These are phyloP conservation scores for Argopecten irradians DNA, from an alignment of 1,140 invertebrate genomes.

Conservation along the genomic window DNA sequence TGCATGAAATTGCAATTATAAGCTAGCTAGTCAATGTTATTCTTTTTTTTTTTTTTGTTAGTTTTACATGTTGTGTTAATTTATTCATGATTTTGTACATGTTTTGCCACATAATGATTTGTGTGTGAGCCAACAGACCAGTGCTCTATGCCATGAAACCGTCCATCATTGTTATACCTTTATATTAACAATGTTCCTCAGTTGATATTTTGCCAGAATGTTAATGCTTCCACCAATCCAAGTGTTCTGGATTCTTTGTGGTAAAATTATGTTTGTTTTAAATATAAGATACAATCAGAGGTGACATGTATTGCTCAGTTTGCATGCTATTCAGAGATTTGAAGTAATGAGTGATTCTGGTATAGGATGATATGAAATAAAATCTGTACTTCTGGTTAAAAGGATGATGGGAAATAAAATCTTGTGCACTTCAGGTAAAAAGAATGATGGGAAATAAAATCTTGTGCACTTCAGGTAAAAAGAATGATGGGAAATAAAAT, in stretches of 20 bases:
- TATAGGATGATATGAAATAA: neutral
- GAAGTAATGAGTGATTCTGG: neutral
- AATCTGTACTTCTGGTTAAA: neutral
- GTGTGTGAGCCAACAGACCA: neutral
- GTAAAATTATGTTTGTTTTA: neutral
- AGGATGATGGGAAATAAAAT: neutral
- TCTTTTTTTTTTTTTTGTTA: neutral
- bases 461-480: neutral
- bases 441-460: neutral
- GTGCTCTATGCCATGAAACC: neutral
- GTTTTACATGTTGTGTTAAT: too few relatives aligned
- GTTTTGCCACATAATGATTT: neutral
- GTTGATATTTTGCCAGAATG: neutral
- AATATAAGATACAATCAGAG: neutral
- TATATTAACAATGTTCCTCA: neutral
- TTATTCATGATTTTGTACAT: neutral
- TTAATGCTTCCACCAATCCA: neutral
- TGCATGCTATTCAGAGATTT: neutral
- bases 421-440: neutral
- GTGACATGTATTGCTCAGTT: neutral
- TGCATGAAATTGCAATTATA: neutral
- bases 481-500: neutral
- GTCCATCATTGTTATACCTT: neutral
- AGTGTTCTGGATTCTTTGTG: neutral
- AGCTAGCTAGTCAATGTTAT: neutral